A percentile compares a stretch with the other conserved stretches of the same genome.
Conservation (phyloP, 2,797 vertebrate genomes). For the Pyrocephalus nanus region DNA sequence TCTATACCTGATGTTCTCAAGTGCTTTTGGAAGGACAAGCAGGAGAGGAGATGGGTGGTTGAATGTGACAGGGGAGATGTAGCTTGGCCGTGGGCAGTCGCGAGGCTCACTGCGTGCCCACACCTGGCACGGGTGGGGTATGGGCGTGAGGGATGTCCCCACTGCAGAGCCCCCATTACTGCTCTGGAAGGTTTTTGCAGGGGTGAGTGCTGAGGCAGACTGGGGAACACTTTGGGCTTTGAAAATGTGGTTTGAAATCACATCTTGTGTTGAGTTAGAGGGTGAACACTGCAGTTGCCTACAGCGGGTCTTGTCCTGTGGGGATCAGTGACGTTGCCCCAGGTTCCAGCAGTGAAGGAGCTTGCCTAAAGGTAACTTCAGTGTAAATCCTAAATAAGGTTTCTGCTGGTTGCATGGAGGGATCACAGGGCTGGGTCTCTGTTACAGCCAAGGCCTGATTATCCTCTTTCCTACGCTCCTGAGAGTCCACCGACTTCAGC, state of each 20-base stretch:
- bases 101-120: accelerated
- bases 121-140: accelerated
- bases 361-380: neutral
- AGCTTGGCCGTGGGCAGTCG: neutral
- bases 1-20: neutral
- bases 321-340: too few species aligned
- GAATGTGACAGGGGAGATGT: neutral
- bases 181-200: neutral
- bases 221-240: neutral
- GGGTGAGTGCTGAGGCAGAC: neutral
- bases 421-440: neutral
- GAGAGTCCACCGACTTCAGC: constrained; percentile 3
- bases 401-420: neutral
- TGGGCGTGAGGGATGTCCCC: neutral
- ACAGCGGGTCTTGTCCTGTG: neutral
- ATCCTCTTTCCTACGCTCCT: neutral
- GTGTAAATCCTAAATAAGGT: neutral
- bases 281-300: neutral
- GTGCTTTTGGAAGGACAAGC: neutral
- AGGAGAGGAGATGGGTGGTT: neutral
- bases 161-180: too few species aligned
- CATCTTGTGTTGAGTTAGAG: accelerated
- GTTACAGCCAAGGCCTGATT: neutral
- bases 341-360: neutral
- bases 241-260: neutral